A percentile compares a stretch with the other conserved stretches of the same genome.
Evolutionary conservation across 2,113 vertebrate genomes (phyloP).

Genomic region (Urocolius indicus): DNA sequence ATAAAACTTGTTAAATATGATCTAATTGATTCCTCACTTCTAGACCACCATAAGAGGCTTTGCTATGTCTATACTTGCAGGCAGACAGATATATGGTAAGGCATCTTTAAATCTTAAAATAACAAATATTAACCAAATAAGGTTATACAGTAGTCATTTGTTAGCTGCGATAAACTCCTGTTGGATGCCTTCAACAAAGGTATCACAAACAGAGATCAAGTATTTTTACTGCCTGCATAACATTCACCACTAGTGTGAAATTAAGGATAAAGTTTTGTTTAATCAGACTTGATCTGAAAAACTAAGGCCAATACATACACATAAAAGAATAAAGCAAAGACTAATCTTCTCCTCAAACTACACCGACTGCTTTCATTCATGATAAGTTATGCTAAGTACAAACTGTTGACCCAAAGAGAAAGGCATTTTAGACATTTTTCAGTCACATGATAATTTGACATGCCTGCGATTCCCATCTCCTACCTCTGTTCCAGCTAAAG

Average conservation of each 20-base stretch:
- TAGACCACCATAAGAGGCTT: neutral
- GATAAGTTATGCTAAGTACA: constrained; percentile 62
- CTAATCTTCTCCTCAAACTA: constrained; percentile 72
- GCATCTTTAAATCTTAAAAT: neutral
- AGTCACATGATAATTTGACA: constrained; percentile 79
- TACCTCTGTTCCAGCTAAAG: constrained; percentile 71
- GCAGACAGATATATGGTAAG: neutral
- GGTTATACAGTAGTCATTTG: neutral
- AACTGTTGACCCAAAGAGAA: constrained; percentile 79
- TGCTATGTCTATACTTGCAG: neutral
- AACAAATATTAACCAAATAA: constrained; percentile 14
- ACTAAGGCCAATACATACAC: constrained; percentile 13
- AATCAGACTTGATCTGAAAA: constrained; percentile 58
- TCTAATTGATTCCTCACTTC: neutral
- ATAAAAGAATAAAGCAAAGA: constrained; percentile 57
- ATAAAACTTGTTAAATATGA: neutral
- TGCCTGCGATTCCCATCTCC: constrained; percentile 68
- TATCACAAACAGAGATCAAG: constrained; percentile 63
- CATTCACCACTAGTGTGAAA: constrained; percentile 51
- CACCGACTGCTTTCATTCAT: constrained; percentile 62
- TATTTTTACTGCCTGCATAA: constrained; percentile 22
- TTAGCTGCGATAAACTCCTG: constrained; percentile 1
- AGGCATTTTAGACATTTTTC: constrained; percentile 78
- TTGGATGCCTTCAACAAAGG: constrained; percentile 39
- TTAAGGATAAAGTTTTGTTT: constrained; percentile 55